A percentile compares a stretch with the other conserved stretches of the same genome.
Evolutionary conservation across 2,113 vertebrate genomes (phyloP).

Genomic region (Pampusana beccarii): DNA sequence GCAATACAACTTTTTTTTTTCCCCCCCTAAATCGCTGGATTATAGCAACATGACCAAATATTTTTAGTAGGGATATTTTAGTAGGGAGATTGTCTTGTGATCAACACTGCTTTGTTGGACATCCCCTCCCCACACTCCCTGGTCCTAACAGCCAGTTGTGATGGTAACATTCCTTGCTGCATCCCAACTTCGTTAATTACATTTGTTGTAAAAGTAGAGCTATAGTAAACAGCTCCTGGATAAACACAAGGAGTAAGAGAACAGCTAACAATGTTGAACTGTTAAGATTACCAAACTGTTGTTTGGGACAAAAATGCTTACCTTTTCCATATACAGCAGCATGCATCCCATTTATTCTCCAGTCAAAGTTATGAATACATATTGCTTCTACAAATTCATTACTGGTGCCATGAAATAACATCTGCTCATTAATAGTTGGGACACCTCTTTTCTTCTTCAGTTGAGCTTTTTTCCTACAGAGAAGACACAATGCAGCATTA

Average conservation of each 20-base stretch:
- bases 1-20: background rate
- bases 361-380: conserved; percentile 97
- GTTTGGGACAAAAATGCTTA: conserved; percentile 45
- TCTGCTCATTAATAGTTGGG: conserved; percentile 87
- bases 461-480: conserved; percentile 91
- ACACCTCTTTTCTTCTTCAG: conserved; percentile 89
- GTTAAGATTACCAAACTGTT: background rate
- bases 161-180: background rate
- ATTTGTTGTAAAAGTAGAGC: background rate
- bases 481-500: conserved; percentile 20
- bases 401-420: conserved; percentile 97
- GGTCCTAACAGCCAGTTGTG: background rate
- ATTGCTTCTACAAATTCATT: conserved; percentile 94
- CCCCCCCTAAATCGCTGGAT: background rate
- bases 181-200: background rate
- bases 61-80: background rate
- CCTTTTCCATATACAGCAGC: conserved; percentile 95
- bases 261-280: background rate
- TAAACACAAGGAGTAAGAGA: background rate
- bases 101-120: background rate
- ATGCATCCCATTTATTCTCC: conserved; percentile 93
- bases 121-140: background rate
- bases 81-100: background rate
- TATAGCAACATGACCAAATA: background rate
- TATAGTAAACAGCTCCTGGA: background rate